Conservation (phyloP, 1,140 invertebrate genomes). For the Zeugodacus cucurbitae region DNA sequence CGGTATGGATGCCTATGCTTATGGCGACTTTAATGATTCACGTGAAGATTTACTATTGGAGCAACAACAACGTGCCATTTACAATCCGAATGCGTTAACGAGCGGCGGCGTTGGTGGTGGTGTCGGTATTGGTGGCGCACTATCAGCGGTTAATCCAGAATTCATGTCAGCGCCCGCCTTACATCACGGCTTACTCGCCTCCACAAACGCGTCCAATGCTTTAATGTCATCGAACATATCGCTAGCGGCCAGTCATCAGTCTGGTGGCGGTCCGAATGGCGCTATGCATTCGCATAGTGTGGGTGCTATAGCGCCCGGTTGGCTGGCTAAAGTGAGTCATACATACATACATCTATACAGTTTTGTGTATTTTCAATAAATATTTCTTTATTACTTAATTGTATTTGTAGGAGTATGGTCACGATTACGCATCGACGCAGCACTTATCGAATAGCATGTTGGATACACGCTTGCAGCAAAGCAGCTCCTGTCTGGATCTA, state of each 20-base stretch:
- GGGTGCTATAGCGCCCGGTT: slow-evolving; percentile 41
- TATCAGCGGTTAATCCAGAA: slow-evolving; percentile 44
- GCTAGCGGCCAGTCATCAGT: slow-evolving; percentile 57
- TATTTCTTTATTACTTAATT: not conserved
- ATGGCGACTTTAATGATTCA: slow-evolving; percentile 52
- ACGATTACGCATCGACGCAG: slow-evolving; percentile 45
- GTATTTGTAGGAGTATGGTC: slow-evolving; percentile 42
- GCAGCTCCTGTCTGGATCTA: slow-evolving; percentile 77
- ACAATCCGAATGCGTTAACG: slow-evolving; percentile 38
- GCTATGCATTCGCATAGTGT: slow-evolving; percentile 31
- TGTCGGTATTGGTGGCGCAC: slow-evolving; percentile 22
- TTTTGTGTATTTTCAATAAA: not conserved
- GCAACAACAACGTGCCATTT: slow-evolving; percentile 51
- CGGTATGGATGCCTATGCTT: slow-evolving; percentile 51
- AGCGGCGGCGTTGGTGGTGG: not conserved
- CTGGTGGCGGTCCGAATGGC: slow-evolving; percentile 45
- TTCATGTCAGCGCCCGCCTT: slow-evolving; percentile 53
- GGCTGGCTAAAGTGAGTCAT: slow-evolving; percentile 44
- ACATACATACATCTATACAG: not conserved
- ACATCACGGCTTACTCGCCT: slow-evolving; percentile 43
- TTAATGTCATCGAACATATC: slow-evolving; percentile 61
- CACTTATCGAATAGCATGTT: slow-evolving; percentile 47
- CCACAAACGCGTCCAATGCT: slow-evolving; percentile 39
- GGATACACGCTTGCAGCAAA: slow-evolving; percentile 69
- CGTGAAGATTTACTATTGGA: slow-evolving; percentile 54